These are phyloP conservation scores for Caenorhabditis angaria DNA, from an alignment of 2,888 invertebrate genomes.

Conservation along the genomic window DNA sequence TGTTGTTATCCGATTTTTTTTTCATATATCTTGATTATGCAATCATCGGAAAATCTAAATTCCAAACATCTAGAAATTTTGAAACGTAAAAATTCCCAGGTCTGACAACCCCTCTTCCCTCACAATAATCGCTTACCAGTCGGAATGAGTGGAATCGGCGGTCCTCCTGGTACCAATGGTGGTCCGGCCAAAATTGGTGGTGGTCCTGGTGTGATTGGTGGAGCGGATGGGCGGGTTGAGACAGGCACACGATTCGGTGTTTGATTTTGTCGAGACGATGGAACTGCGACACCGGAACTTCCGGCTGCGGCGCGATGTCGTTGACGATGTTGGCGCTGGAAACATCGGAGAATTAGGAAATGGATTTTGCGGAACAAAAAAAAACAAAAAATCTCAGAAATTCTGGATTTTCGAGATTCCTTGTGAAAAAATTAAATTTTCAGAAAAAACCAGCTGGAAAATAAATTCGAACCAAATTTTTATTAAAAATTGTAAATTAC, in stretches of 20 bases:
- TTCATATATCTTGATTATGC: too few relatives aligned
- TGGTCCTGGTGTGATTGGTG: conserved; percentile 39
- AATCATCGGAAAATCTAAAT: too few relatives aligned
- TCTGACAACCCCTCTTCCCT: background rate
- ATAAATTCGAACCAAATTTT: too few relatives aligned
- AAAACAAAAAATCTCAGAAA: too few relatives aligned
- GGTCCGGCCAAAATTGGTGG: conserved; percentile 20
- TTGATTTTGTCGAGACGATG: conserved; percentile 14
- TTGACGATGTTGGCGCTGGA: conserved; percentile 52
- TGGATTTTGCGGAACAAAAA: background rate
- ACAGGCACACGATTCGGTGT: conserved; percentile 29
- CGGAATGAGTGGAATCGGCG: conserved; percentile 38
- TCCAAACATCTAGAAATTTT: too few relatives aligned
- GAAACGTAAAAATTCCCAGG: background rate
- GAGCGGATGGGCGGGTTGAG: conserved; percentile 49
- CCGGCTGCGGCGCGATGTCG: conserved; percentile 52
- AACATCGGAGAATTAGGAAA: background rate
- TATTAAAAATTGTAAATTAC: too few relatives aligned
- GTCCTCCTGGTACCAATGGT: conserved; percentile 14
- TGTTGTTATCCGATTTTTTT: too few relatives aligned
- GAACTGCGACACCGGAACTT: conserved; percentile 10
- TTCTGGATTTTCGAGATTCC: too few relatives aligned
- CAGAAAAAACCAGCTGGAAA: too few relatives aligned
- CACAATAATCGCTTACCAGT: background rate
- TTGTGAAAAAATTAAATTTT: too few relatives aligned